A percentile compares a stretch with the other conserved stretches of the same genome.
Conservation (phyloP, 2,888 invertebrate genomes). For the Lithosia quadra region DNA sequence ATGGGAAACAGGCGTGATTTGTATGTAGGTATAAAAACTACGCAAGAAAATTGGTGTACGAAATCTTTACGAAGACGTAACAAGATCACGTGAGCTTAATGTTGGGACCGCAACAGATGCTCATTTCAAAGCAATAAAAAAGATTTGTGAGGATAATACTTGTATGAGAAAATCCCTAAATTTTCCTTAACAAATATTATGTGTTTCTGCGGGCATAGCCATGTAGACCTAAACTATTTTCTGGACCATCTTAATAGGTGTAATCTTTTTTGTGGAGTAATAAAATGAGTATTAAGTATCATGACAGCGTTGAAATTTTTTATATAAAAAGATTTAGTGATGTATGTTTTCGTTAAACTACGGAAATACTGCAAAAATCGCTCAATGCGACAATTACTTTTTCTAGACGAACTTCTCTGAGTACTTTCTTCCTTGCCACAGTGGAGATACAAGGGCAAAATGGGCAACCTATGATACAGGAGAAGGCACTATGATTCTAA, state of each 20-base stretch:
- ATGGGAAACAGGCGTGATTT: too few relatives aligned
- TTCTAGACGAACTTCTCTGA: too few relatives aligned
- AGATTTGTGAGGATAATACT: conserved; percentile 37
- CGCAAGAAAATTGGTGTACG: background rate
- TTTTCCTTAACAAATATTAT: conserved; percentile 24
- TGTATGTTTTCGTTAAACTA: background rate
- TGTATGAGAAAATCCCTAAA: conserved; percentile 16
- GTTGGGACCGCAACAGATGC: conserved; percentile 25
- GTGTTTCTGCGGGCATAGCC: conserved; percentile 3
- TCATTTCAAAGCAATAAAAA: conserved; percentile 36
- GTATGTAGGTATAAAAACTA: too few relatives aligned
- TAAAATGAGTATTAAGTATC: conserved; percentile 3
- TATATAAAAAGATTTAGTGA: background rate
- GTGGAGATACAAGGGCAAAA: background rate
- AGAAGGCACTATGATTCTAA: background rate
- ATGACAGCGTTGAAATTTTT: background rate
- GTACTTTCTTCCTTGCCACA: background rate
- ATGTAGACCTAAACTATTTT: conserved; percentile 20
- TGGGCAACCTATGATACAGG: background rate
- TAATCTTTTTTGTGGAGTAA: conserved; percentile 14
- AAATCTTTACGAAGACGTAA: conserved; percentile 9
- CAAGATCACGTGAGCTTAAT: conserved; percentile 14
- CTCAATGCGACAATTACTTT: too few relatives aligned
- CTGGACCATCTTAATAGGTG: conserved; percentile 14
- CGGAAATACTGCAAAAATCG: background rate